These are phyloP conservation scores for Enteromius paludinosus DNA, from an alignment of 2,797 vertebrate genomes.

Conservation along the genomic window DNA sequence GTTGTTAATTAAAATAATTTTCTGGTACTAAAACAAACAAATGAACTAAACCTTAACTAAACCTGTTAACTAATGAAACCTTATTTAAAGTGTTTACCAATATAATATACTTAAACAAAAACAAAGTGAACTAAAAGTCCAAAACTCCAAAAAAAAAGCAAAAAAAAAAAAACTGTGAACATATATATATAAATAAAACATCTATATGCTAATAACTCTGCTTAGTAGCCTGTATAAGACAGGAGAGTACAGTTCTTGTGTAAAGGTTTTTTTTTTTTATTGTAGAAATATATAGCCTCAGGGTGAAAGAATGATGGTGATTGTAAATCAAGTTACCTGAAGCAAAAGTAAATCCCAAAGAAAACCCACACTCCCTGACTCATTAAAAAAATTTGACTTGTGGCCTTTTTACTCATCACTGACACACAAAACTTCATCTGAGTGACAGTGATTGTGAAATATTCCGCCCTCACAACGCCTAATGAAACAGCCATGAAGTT, in stretches of 20 bases:
- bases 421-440: constrained; percentile 24
- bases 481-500: constrained; percentile 39
- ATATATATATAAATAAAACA: not conserved
- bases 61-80: no score
- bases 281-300: not conserved
- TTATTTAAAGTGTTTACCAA: no score
- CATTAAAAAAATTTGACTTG: constrained; percentile 16
- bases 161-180: not conserved
- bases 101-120: not conserved
- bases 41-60: no score
- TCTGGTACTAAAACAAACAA: no score
- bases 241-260: not conserved
- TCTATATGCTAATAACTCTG: not conserved
- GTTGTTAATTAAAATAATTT: no score
- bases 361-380: constrained; percentile 4
- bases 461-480: not conserved
- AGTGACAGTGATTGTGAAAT: constrained; percentile 37
- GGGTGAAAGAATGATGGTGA: not conserved
- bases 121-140: not conserved
- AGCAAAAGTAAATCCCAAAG: constrained; percentile 23
- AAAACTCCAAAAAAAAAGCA: not conserved
- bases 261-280: not conserved
- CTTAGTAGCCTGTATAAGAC: not conserved
- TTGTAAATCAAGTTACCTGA: constrained; percentile 21
- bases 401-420: constrained; percentile 28